Evolutionary conservation across 2,888 invertebrate genomes (phyloP), one percentile per base, ranked within the genome.

Genomic region (Eilema sororculum): DNA sequence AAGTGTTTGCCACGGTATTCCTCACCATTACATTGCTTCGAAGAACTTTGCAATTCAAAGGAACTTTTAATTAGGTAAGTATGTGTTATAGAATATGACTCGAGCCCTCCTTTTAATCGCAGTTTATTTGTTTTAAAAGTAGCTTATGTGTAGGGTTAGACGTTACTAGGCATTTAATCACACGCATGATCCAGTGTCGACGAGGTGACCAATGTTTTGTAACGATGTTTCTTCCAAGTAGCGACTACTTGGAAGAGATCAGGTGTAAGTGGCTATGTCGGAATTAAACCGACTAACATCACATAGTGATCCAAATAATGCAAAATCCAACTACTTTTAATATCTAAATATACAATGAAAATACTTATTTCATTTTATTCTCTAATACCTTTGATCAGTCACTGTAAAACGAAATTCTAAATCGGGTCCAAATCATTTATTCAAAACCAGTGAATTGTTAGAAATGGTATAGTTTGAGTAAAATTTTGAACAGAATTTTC

Each of bases 401-500:
- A 46, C 46, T 20, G 20, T 46, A 52, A 52, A 52, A 52, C 8
- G n/a, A 52, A n/a, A 52, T 52, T n/a, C 52, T 9, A 52, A 8
- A 52, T n/a, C 52, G 52, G 9, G 1, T 52, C 20, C 2, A 52
- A 52, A n/a, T 52, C 20, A 52, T 52, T 52, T 52, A 52, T 52
- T n/a, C n/a, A 9, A n/a, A 52, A 52, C 20, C n/a, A 52, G 52
- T n/a, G n/a, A 22, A 46, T 58, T 58, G 16, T 25, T 58, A 16
- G 2, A 56, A 57, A 57, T 9, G 60, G 60, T 28, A 10, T 9
- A 28, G 16, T 28, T 60, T 60, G 30, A 60, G 28, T 60, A n/a
- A 60, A 60, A 60, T 28, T 30, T 60, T 30, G 30, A 60, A 25
- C 60, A 13, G 30, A 60, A 60, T 60, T 25, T 30, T 28, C 28